Conservation (phyloP, 1,140 invertebrate species). For the Trachymyrmex cornetzi region DNA sequence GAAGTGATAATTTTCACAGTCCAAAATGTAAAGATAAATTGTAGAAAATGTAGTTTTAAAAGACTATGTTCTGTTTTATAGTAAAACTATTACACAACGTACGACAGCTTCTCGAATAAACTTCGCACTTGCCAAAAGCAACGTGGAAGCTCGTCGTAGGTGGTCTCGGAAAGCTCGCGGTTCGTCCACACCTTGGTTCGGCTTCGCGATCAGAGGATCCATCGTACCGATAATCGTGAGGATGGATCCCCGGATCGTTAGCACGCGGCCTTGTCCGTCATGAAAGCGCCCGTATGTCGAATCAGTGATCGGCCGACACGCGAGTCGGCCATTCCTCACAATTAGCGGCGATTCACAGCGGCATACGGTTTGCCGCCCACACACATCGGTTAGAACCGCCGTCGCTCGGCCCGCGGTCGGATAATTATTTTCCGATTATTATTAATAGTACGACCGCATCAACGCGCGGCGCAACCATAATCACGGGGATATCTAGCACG, state of each 20-base stretch:
- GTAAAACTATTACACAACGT: neutral
- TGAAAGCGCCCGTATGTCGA: slow-evolving; percentile 71
- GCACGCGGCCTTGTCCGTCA: slow-evolving; percentile 58
- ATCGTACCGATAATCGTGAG: slow-evolving; percentile 46
- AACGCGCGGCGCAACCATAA: slow-evolving; percentile 37
- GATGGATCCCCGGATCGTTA: slow-evolving; percentile 39
- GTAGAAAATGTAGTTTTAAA: no score
- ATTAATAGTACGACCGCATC: slow-evolving; percentile 72
- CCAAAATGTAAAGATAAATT: no score
- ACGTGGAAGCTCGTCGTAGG: slow-evolving; percentile 45
- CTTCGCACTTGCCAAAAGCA: neutral
- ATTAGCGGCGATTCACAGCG: slow-evolving; percentile 76
- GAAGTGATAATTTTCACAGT: no score
- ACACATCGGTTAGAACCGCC: slow-evolving; percentile 51
- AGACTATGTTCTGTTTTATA: no score
- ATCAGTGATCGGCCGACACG: slow-evolving; percentile 73
- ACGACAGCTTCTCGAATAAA: neutral
- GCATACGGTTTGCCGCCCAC: slow-evolving; percentile 63
- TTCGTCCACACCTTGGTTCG: neutral
- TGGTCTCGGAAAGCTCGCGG: slow-evolving; percentile 20
- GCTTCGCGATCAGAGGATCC: slow-evolving; percentile 19
- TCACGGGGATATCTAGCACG: slow-evolving; percentile 68
- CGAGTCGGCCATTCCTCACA: slow-evolving; percentile 76
- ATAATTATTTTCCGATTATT: slow-evolving; percentile 80
- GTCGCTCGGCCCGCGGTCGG: slow-evolving; percentile 58